Conservation (phyloP, 2,888 invertebrate genomes). For the Timema cristinae region DNA sequence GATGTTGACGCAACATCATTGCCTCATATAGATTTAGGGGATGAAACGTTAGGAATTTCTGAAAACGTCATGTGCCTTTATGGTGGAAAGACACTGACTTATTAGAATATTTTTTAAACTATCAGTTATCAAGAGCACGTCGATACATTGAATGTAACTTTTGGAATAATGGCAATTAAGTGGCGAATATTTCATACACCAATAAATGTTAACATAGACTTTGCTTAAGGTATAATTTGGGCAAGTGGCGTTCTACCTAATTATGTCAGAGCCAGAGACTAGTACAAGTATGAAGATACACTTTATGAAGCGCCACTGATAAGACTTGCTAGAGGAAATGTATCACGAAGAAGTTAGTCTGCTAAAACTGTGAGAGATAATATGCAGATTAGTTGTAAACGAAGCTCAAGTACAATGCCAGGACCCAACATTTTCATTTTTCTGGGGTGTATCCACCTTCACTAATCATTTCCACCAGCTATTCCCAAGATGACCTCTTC, state of each 20-base stretch:
- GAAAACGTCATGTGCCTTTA: not conserved
- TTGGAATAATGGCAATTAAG: not conserved
- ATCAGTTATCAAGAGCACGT: not conserved
- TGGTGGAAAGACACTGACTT: not conserved
- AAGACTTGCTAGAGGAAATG: not conserved
- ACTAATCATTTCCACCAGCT: not conserved
- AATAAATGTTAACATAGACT: conserved; percentile 1
- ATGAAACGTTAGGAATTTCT: not conserved
- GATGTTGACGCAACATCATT: not conserved
- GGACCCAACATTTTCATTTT: not conserved
- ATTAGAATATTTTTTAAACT: not conserved
- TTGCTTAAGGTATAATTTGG: not conserved
- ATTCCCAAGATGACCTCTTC: not conserved
- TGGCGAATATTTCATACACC: not conserved
- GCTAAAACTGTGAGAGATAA: not conserved
- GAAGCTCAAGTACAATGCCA: not conserved
- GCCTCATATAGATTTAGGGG: not conserved
- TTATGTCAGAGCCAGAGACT: not conserved
- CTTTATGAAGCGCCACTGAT: not conserved
- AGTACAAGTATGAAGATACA: not conserved
- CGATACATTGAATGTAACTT: conserved; percentile 6
- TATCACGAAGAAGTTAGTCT: not conserved
- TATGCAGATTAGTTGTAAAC: not conserved
- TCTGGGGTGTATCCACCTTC: not conserved
- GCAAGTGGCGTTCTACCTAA: not conserved